A percentile compares a stretch with the other conserved stretches of the same genome.
Evolutionary conservation across 2,888 invertebrate species (phyloP).

Genomic region (Leptopilina syphax): DNA sequence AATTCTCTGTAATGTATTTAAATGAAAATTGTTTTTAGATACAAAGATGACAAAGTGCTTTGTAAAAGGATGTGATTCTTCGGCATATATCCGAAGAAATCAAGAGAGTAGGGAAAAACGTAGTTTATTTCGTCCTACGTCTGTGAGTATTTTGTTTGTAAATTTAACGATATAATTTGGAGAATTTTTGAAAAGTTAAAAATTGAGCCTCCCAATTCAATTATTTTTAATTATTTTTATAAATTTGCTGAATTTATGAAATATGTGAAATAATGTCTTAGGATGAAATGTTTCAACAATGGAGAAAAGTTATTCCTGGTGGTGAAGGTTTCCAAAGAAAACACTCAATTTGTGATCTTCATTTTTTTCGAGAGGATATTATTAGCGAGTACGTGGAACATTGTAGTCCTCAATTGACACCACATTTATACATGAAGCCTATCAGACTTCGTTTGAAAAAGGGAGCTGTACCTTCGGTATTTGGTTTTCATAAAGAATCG

Average conservation of each 20-base stretch:
- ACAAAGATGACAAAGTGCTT: too few species aligned
- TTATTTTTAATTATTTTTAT: too few species aligned
- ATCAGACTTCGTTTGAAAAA: conserved; percentile 6
- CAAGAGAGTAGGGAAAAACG: too few species aligned
- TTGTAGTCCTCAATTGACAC: background rate
- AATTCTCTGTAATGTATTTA: too few species aligned
- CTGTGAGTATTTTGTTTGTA: background rate
- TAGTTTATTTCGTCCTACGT: background rate
- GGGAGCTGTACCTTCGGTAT: background rate
- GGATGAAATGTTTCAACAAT: conserved; percentile 2
- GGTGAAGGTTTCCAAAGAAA: background rate
- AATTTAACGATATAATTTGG: background rate
- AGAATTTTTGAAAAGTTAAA: too few species aligned
- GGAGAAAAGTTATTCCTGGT: background rate
- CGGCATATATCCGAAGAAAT: too few species aligned
- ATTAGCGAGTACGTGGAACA: background rate
- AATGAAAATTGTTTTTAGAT: too few species aligned
- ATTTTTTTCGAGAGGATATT: background rate
- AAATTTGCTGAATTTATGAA: background rate
- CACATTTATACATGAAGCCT: background rate
- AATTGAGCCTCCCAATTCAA: background rate
- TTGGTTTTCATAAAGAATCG: background rate
- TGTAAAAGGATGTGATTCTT: too few species aligned
- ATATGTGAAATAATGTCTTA: background rate
- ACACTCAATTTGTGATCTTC: background rate